These are phyloP conservation scores for Trichogramma evanescens DNA, from an alignment of 2,888 invertebrate genomes.

Conservation along the genomic window DNA sequence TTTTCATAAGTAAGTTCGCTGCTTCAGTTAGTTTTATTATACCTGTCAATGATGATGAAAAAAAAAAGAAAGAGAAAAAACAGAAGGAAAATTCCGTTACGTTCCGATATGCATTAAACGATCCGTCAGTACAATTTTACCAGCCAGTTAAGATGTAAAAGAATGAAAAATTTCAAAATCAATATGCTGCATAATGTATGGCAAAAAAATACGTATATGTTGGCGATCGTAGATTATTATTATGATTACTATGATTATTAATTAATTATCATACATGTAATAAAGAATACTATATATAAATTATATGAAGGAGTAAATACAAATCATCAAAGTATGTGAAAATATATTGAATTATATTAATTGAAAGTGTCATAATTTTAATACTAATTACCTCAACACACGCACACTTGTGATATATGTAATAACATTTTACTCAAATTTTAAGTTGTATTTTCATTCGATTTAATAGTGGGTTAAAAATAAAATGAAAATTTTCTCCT, in stretches of 20 bases:
- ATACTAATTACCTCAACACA: constrained; percentile 9
- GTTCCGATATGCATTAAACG: constrained; percentile 8
- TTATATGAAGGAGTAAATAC: constrained; percentile 16
- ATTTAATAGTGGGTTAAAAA: no score
- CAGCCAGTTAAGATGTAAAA: constrained; percentile 16
- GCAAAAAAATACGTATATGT: constrained; percentile 7
- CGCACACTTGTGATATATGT: constrained; percentile 6
- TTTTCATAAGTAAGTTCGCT: background rate
- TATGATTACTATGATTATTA: no score
- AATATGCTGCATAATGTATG: constrained; percentile 12
- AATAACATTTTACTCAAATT: constrained; percentile 3
- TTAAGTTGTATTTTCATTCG: background rate
- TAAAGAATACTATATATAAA: constrained; percentile 21
- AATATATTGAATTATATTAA: constrained; percentile 19
- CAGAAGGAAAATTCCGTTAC: constrained; percentile 5
- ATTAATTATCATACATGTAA: constrained; percentile 10
- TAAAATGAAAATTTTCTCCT: no score
- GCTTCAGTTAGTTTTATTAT: no score
- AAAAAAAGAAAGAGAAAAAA: constrained; percentile 1
- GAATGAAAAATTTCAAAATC: constrained; percentile 2
- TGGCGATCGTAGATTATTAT: constrained; percentile 19
- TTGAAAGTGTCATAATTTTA: constrained; percentile 17
- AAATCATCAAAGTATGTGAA: constrained; percentile 3
- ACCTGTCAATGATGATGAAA: constrained; percentile 9
- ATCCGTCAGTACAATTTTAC: constrained; percentile 23